Conservation (phyloP, 2,888 invertebrate genomes). For the Clistopyga incitator region DNA sequence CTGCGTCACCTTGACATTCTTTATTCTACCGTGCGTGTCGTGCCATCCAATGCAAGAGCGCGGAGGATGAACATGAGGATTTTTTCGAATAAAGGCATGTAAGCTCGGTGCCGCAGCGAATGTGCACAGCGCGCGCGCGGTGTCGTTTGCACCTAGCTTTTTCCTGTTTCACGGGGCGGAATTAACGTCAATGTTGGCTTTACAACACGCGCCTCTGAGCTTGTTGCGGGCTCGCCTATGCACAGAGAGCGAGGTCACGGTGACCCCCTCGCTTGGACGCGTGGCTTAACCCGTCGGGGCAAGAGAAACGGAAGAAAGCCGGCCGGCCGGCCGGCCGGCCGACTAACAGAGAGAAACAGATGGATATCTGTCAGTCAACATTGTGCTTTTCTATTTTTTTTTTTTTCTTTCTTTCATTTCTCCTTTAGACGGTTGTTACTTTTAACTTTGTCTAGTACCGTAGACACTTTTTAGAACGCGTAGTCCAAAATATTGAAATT, state of each 20-base stretch:
- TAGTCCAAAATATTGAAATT: too few relatives aligned
- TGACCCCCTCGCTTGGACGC: neutral
- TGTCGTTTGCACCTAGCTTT: constrained; percentile 16
- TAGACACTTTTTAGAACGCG: too few relatives aligned
- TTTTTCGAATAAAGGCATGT: constrained; percentile 2
- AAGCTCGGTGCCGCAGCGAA: neutral
- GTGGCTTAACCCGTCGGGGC: neutral
- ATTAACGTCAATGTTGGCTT: constrained; percentile 18
- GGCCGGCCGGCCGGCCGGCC: too few relatives aligned
- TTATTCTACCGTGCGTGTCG: neutral
- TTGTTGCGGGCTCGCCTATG: neutral
- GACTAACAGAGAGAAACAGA: neutral
- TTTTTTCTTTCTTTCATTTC: neutral
- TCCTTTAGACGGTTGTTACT: too few relatives aligned
- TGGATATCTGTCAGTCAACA: neutral
- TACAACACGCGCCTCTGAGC: constrained; percentile 7
- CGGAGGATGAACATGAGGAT: neutral
- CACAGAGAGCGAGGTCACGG: neutral
- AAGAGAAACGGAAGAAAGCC: neutral
- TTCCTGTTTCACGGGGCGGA: constrained; percentile 1
- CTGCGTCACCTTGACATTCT: constrained; percentile 3
- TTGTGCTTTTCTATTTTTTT: constrained; percentile 4
- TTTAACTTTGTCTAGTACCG: too few relatives aligned
- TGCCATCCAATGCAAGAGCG: neutral
- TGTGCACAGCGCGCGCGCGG: neutral